Evolutionary conservation across 2,113 vertebrate genomes (phyloP).

Genomic region (Rafetus swinhoei): DNA sequence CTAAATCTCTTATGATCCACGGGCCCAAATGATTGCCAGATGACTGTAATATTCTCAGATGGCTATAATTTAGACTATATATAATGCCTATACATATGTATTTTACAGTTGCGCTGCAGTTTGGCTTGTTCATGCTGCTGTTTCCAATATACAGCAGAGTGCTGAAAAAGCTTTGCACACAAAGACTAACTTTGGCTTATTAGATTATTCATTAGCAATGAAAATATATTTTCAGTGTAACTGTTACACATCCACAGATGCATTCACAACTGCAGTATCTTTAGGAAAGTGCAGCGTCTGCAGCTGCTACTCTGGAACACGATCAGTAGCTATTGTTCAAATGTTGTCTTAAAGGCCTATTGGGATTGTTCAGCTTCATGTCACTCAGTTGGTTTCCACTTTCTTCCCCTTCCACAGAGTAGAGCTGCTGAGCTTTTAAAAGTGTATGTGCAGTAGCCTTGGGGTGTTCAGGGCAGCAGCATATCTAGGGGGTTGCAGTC

Average conservation of each 20-base stretch:
- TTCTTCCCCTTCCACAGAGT: background rate
- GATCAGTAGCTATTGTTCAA: constrained; percentile 42
- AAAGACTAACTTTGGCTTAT: background rate
- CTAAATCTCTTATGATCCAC: background rate
- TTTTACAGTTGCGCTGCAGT: background rate
- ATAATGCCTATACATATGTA: background rate
- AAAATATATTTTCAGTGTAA: background rate
- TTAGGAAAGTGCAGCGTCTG: background rate
- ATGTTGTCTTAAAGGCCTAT: background rate
- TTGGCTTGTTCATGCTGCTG: background rate
- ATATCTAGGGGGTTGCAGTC: background rate
- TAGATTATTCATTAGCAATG: background rate
- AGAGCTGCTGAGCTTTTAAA: constrained; percentile 17
- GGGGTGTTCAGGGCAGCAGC: constrained; percentile 16
- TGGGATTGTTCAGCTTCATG: too few species aligned
- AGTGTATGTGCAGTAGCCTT: background rate
- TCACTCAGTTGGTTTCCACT: background rate
- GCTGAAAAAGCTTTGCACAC: background rate
- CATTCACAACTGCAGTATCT: background rate
- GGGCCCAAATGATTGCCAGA: background rate
- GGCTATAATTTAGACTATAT: background rate
- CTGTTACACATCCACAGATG: background rate
- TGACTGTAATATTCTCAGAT: background rate
- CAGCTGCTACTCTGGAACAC: constrained; percentile 35
- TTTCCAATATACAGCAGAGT: background rate